Base-by-base conservation (phyloP, 1,140 invertebrate species). In the Dendroctonus valens region DNA sequence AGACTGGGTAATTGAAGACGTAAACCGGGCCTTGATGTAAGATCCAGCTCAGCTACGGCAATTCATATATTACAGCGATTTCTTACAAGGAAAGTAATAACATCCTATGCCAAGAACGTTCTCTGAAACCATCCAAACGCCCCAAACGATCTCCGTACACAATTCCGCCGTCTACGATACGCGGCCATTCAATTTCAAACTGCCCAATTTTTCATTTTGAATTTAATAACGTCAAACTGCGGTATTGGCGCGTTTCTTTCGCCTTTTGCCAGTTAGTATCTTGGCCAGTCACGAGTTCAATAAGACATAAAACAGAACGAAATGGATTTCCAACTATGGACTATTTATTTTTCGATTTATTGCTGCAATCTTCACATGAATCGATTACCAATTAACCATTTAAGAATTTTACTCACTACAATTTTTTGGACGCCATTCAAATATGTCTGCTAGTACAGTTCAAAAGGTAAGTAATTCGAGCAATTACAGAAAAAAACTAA, bases 141-240 rank as follows among this genome's bases (percentile, higher is more conserved):
- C 63, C 60, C 64, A 69, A 73, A 73, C 63, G 70, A 74, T 70
- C 68, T 69, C 59, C 64, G 69, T 72, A 72, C 69, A 74, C 71
- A 74, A 74, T 73, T 71, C 72, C 67, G 62, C 59, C 53, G 58
- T 51, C 64, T 69, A 70, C 70, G 70, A 75, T 75, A 75, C 72
- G 71, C 71, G 69, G 71, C 74, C 68, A 72, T 75, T 73, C 75
- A 76, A 77, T 77, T 76, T 77, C 74, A 76, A 76, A 76, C 75
- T 76, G 75, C 72, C 74, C 76, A 77, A 77, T 77, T 77, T 76
- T 76, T 77, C 76, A 77, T 76, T 75, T 76, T 70, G 75, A 73
- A 77, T 77, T 77, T 77, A 77, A 77, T 77, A 77, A 76, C 75
- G 75, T 77, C 75, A 76, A 74, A 72, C 69, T 66, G 65, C 65